Evolutionary conservation across 2,888 invertebrate species (phyloP), one percentile per base, ranked within the genome.

Genomic region (Drosophila nigritarsus): DNA sequence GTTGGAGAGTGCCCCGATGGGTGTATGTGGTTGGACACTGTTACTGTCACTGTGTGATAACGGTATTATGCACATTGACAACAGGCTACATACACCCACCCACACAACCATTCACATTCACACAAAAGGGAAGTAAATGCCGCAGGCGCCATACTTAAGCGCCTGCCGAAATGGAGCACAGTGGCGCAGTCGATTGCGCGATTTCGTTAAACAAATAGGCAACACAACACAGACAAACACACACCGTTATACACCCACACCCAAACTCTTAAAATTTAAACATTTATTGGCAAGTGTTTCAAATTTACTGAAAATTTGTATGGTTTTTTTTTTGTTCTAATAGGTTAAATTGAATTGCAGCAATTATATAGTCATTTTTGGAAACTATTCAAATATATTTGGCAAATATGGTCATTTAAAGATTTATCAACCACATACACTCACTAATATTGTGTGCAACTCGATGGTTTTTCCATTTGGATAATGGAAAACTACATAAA

Each of bases 31-130:
- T 29, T 54, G 56, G 71, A 69, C 70, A 70, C 73, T 78, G 76
- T 73, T 73, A 65, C 83, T 82, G 82, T 84, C 76, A 82, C 78
- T 78, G 78, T 59, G 73, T 78, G 85, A 86, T 86, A 86, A 86
- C 80, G 87, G 89, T 87, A 87, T 86, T 89, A 89, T 82, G 87
- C 82, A 71, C 89, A 86, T 71, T 84, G 85, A 87, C 87, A 86
- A 84, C 85, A 76, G 73, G 59, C 64, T 63, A 40, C 67, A 69
- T 40, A 40, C 24, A 18, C 7, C 42, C 15, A 38, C 11, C 18
- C 38, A 13, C 5, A 20, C 29, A 40, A 8, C 11, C 36, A 51
- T 8, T 20, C 36, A 32, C 60, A 24, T 20, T 8, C 29, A 58
- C 36, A 50, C 20, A 32, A 30, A 29, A 30, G 36, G 36, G 13